Conservation (phyloP, 2,888 invertebrate species). For the Eupithecia dodoneata region DNA sequence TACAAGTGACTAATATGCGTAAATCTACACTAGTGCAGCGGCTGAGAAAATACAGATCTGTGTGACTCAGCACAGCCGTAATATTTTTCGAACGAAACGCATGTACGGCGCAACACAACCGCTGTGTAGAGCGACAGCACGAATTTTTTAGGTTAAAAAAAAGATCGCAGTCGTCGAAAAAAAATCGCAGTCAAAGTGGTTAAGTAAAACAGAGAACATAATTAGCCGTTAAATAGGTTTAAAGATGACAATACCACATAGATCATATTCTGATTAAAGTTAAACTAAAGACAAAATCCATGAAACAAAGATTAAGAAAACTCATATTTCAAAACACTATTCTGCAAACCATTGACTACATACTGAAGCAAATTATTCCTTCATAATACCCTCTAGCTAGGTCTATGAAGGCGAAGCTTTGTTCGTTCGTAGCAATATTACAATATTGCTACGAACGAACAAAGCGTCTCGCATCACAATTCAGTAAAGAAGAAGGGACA, state of each 20-base stretch:
- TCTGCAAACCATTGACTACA: neutral
- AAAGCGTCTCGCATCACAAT: constrained; percentile 11
- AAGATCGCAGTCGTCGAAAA: too few relatives aligned
- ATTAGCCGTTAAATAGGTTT: neutral
- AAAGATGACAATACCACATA: neutral
- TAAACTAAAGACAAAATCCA: neutral
- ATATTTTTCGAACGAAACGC: too few relatives aligned
- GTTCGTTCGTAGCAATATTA: too few relatives aligned
- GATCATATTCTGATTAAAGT: neutral
- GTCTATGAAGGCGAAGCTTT: too few relatives aligned
- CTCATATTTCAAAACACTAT: neutral
- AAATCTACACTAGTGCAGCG: too few relatives aligned
- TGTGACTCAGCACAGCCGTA: too few relatives aligned
- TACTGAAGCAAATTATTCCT: neutral
- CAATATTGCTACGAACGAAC: constrained; percentile 1
- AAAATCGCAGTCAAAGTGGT: too few relatives aligned
- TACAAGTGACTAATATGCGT: too few relatives aligned
- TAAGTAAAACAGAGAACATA: neutral
- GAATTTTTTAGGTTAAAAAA: too few relatives aligned
- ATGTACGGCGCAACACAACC: too few relatives aligned
- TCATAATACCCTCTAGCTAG: neutral
- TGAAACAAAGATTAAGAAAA: neutral
- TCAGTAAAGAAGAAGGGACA: constrained; percentile 42
- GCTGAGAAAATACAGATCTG: too few relatives aligned
- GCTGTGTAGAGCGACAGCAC: too few relatives aligned